Evolutionary conservation across 2,888 invertebrate species (phyloP), one percentile per base, ranked within the genome.

Genomic region (Trichacis sp.): DNA sequence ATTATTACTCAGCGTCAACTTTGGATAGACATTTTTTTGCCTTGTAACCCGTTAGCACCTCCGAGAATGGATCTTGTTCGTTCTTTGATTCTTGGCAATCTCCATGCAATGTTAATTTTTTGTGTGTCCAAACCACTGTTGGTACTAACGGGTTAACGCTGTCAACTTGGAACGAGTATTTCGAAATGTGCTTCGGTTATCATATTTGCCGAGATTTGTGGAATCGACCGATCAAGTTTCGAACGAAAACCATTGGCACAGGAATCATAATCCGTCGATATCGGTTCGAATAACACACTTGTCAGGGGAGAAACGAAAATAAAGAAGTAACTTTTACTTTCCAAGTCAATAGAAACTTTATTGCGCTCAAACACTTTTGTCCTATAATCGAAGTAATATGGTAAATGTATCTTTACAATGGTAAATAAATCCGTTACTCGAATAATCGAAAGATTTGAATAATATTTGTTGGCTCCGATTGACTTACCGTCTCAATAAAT

Each of bases 1-100:
- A 78, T 73, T 75, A 64, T 73, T 77, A 78, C 75, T 15, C 29
- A 1, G n/a, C 19, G 15, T 12, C 14, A 2, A 9, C 43, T 43
- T 19, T 43, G 43, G 43, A 18, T 19, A 43, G 43, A n/a, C 20
- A 43, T 18, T 19, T 40, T 40, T 40, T 40, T 40, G 12, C 40
- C 6, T 4, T 43, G 8, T 11, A 43, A 43, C 20, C 43, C 43
- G 19, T 43, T 19, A 43, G 43, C 19, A 19, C 43, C 18, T 19
- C 19, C 11, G n/a, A 18, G 11, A 17, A 17, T 40, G 11, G 11
- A 36, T 36, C 5, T 36, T n/a, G 36, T 12, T n/a, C 11, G n/a
- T 36, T 40, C 17, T 15, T 40, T 14, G 15, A 4, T 5, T 40
- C 40, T 15, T 40, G 17, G 15, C 8, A 15, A 40, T 40, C n/a